Conservation (phyloP, 2,113 vertebrate species). For the Rhinolophus sinicus region DNA sequence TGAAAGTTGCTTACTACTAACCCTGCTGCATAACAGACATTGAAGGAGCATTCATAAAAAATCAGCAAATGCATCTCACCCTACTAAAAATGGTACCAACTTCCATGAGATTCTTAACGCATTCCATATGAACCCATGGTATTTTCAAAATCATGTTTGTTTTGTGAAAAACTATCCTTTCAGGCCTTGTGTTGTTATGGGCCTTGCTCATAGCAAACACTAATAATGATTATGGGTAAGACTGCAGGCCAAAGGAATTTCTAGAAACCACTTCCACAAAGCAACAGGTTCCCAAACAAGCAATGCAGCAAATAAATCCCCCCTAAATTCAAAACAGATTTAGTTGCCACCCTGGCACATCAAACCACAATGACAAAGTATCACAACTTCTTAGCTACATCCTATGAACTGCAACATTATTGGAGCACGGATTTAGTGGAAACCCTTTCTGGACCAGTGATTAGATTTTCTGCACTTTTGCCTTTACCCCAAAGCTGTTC, state of each 20-base stretch:
- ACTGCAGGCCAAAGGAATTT: not conserved
- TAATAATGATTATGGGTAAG: not conserved
- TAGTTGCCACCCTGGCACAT: not conserved
- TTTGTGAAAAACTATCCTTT: not conserved
- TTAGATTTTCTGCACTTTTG: not conserved
- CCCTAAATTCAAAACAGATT: not conserved
- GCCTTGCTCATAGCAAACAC: not conserved
- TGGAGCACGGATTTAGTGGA: not conserved
- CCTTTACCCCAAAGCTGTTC: not conserved
- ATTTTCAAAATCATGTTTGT: conserved; percentile 9
- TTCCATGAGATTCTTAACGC: conserved; percentile 12
- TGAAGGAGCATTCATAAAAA: not conserved
- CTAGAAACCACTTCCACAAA: not conserved
- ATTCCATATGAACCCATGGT: not conserved
- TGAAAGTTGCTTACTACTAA: not conserved
- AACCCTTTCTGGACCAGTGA: not conserved
- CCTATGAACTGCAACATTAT: not conserved
- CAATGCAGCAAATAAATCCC: not conserved
- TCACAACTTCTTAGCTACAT: not conserved
- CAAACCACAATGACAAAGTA: not conserved
- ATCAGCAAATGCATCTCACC: not conserved
- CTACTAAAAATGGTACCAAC: conserved; percentile 20
- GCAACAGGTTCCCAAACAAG: not conserved
- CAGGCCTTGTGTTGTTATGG: not conserved
- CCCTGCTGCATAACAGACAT: not conserved